Conservation (phyloP, 2,113 vertebrate species). For the Nanorana parkeri region DNA sequence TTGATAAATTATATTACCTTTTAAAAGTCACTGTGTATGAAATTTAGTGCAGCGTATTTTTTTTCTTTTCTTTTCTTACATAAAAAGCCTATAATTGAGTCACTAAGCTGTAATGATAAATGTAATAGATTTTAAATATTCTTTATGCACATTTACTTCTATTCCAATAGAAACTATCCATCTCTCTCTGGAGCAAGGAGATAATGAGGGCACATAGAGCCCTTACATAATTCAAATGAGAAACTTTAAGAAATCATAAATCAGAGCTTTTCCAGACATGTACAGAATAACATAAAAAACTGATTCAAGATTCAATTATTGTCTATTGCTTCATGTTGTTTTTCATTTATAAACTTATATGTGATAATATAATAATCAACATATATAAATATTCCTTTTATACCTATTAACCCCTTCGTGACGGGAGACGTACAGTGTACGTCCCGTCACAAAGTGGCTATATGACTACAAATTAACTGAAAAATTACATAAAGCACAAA, state of each 20-base stretch:
- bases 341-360: slow-evolving; percentile 11
- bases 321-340: slow-evolving; percentile 11
- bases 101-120: slow-evolving; percentile 33
- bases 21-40: not conserved
- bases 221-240: slow-evolving; percentile 52
- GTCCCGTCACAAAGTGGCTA: no score
- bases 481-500: no score
- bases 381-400: not conserved
- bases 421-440: no score
- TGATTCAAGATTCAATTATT: slow-evolving; percentile 20
- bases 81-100: not conserved
- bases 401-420: not conserved
- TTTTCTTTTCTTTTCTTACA: not conserved
- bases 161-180: slow-evolving; percentile 28
- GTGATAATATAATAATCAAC: slow-evolving; percentile 22
- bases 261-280: slow-evolving; percentile 29
- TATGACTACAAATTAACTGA: no score
- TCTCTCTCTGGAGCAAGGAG: slow-evolving; percentile 32
- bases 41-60: not conserved
- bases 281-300: slow-evolving; percentile 4
- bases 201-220: slow-evolving; percentile 49
- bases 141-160: slow-evolving; percentile 40
- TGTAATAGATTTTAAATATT: slow-evolving; percentile 21
- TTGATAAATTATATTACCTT: slow-evolving; percentile 34
- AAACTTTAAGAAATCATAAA: slow-evolving; percentile 55